phyloP scores from a whole-genome alignment of 1,140 invertebrate genomes.

The Colletes gigas region DNA sequence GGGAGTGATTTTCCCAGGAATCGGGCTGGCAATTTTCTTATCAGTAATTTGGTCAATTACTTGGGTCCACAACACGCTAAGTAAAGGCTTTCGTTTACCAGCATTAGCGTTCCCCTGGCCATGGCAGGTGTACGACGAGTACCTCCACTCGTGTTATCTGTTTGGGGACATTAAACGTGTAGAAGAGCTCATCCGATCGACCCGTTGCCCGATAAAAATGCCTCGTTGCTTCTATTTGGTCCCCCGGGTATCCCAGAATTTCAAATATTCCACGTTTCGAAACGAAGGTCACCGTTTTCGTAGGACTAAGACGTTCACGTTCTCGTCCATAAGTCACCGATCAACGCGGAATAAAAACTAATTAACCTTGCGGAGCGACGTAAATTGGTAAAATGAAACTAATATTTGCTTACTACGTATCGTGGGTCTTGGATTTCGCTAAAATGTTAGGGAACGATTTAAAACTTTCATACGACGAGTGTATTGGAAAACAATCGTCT shows the following conservation, averaged over 20 bases:
- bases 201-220: slow-evolving; percentile 22
- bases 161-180: slow-evolving; percentile 41
- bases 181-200: slow-evolving; percentile 12
- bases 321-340: too few relatives aligned
- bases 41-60: slow-evolving; percentile 66
- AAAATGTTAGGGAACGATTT: too few relatives aligned
- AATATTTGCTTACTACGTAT: too few relatives aligned
- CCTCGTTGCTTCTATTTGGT: background rate
- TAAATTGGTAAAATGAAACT: too few relatives aligned
- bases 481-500: too few relatives aligned
- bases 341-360: too few relatives aligned
- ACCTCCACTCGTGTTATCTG: slow-evolving; percentile 25
- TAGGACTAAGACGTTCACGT: too few relatives aligned
- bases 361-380: too few relatives aligned
- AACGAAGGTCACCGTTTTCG: background rate
- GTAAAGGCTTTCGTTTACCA: slow-evolving; percentile 52
- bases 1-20: slow-evolving; percentile 44
- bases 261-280: background rate
- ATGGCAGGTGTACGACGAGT: slow-evolving; percentile 38
- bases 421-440: too few relatives aligned
- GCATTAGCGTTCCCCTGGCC: background rate
- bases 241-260: background rate
- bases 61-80: slow-evolving; percentile 60
- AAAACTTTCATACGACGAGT: too few relatives aligned
- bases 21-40: slow-evolving; percentile 51